Evolutionary conservation across 2,888 invertebrate species (phyloP), one percentile per base, ranked within the genome.

Genomic region (Drosophila koepferae): DNA sequence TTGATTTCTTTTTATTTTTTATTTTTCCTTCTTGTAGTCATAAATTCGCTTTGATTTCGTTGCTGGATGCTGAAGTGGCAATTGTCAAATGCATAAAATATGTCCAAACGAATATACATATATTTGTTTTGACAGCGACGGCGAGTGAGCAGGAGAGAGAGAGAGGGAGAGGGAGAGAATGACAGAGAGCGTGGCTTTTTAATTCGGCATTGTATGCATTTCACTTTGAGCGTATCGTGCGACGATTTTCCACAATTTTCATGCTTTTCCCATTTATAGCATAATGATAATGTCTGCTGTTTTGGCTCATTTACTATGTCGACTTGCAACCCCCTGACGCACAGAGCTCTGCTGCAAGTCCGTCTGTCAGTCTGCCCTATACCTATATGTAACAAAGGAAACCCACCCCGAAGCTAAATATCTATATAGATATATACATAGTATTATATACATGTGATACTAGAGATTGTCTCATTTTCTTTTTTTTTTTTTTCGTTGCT

Each of bases 81-180:
- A 82, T 82, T 86, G 86, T 73, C 78, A 85, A 86, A 82, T 85
- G 80, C 82, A 85, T 85, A 77, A 85, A 82, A 87, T 85, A 87
- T 87, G 85, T 80, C 72, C 70, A 46, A 49, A 18, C 62, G 61
- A 67, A 74, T 61, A 71, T 59, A 71, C 51, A 72, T 64, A 71
- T 64, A 63, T 65, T 63, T 74, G 66, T 74, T 54, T 62, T 31
- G 55, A 66, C 38, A 31, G 20, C 10, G 6, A 14, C 10, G 20
- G 40, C 5, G 54, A 43, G 14, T 12, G 31, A n/a, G 31, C 10
- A 28, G 2, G 23, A 12, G 23, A 16, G 16, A 2, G 16, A 10
- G 20, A 20, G 20, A 20, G 20, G 20, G n/a, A 4, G 58, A 18
- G 53, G 0, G 41, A 46, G 41, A 14, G 23, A 10, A 28, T 28